phyloP scores from a whole-genome alignment of 2,113 vertebrate species.

The Trematomus loennbergii region DNA sequence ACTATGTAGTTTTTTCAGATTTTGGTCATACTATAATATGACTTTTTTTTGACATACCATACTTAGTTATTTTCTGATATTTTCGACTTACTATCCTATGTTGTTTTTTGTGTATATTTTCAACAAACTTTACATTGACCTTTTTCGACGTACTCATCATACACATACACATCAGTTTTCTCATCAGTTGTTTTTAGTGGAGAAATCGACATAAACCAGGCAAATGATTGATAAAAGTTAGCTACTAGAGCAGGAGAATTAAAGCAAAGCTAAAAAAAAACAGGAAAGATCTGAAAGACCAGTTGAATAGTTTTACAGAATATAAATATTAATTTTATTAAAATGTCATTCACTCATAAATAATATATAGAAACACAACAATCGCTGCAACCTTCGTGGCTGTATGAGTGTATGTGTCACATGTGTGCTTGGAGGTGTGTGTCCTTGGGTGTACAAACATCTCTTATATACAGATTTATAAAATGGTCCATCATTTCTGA shows the following conservation, averaged over 20 bases:
- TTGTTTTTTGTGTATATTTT: too few relatives aligned
- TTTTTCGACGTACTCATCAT: too few relatives aligned
- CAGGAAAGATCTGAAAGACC: not conserved
- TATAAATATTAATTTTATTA: conserved; percentile 89
- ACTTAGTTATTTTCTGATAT: too few relatives aligned
- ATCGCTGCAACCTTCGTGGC: conserved; percentile 7
- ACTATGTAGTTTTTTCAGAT: too few relatives aligned
- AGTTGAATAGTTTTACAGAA: conserved; percentile 37
- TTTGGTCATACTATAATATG: too few relatives aligned
- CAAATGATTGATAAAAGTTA: not conserved
- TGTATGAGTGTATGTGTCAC: not conserved
- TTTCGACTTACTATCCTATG: too few relatives aligned
- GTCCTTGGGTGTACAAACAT: conserved; percentile 1
- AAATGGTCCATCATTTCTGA: conserved; percentile 54
- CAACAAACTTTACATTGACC: too few relatives aligned
- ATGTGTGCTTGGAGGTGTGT: not conserved
- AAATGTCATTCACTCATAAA: conserved; percentile 85
- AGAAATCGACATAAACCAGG: not conserved
- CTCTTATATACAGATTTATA: conserved; percentile 49
- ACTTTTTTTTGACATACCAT: too few relatives aligned
- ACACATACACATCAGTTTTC: not conserved
- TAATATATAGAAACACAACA: conserved; percentile 85
- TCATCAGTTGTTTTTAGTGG: not conserved
- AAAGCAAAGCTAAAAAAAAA: not conserved
- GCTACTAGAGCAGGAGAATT: not conserved